Base-by-base conservation (phyloP, 2,113 vertebrate genomes). In the Lophotis ruficrista region DNA sequence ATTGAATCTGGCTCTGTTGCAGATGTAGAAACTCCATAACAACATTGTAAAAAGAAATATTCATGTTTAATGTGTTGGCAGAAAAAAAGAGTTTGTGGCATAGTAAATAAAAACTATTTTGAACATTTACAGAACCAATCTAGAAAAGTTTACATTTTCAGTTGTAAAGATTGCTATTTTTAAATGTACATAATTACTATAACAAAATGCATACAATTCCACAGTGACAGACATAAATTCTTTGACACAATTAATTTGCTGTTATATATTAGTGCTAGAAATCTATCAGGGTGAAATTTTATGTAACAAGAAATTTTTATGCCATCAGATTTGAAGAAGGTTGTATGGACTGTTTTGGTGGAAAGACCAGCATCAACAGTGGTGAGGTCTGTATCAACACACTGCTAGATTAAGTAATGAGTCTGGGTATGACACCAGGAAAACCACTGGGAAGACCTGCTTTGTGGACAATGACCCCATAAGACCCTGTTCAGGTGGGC, bases 41-140 rank as follows among this genome's bases (percentile, higher is more conserved):
- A 93, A 33, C 19, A 60, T 35, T 82, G 28, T 84, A 47, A 90
- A 91, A 83, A 79, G 53, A 77, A 13, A 12, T 92, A 73, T 80
- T 88, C 21, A 69, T 45, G 50, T 48, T 85, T 71, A 84, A 84
- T 56, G 43, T 50, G 14, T 15, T 89, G 38, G 14, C n/a, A 73
- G 35, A 14, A 76, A 69, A 48, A 56, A 64, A 48, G 12, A 35
- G 27, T 10, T 15, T 73, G 25, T 75, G 20, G 24, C 69, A 81
- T 24, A 64, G 47, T 70, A 90, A 91, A 71, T 70, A 89, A 92
- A 93, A 93, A 51, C n/a, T 75, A 51, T 91, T 92, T 66, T 51
- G 37, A 95, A n/a, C 30, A 57, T 78, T 91, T 92, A 54, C 6
- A 81, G 88, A 91, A 31, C 33, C 60, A 87, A 1, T 30, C 11